Conservation (phyloP, 2,113 vertebrate species). For the Scomber japonicus region DNA sequence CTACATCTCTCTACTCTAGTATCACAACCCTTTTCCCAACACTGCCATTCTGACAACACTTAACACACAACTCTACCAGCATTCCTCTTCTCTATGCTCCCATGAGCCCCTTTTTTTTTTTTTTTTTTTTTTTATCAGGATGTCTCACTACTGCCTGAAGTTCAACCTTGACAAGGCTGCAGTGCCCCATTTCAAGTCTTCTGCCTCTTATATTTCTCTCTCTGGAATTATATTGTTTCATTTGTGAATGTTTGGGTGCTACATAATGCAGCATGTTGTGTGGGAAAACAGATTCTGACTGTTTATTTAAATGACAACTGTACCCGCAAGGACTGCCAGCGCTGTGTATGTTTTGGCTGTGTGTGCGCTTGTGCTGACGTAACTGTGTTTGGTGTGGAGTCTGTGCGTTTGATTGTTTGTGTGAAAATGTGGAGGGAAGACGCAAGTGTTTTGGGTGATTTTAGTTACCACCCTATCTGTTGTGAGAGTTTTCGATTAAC, state of each 20-base stretch:
- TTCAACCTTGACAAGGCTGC: conserved; percentile 61
- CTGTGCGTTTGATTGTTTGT: conserved; percentile 16
- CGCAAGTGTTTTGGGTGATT: conserved; percentile 11
- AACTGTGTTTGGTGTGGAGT: conserved; percentile 18
- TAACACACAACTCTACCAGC: conserved; percentile 28
- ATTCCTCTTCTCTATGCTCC: conserved; percentile 29
- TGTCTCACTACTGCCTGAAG: conserved; percentile 39
- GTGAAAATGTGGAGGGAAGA: conserved; percentile 31
- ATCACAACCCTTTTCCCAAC: conserved; percentile 33
- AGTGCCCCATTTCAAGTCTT: conserved; percentile 39
- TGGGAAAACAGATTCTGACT: conserved; percentile 45
- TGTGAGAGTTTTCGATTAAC: conserved; percentile 53
- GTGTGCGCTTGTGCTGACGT: conserved; percentile 29
- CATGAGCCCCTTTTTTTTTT: conserved; percentile 36
- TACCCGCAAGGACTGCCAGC: conserved; percentile 47
- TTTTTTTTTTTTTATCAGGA: conserved; percentile 19
- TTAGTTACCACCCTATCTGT: conserved; percentile 37
- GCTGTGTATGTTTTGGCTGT: conserved; percentile 42
- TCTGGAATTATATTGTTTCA: conserved; percentile 50
- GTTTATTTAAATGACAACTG: conserved; percentile 65
- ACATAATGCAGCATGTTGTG: conserved; percentile 53
- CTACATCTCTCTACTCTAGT: conserved; percentile 23
- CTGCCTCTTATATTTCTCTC: conserved; percentile 34
- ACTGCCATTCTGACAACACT: conserved; percentile 49
- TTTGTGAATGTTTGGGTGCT: conserved; percentile 59